Base-by-base conservation (phyloP, 2,797 vertebrate species). In the Oreortyx pictus region DNA sequence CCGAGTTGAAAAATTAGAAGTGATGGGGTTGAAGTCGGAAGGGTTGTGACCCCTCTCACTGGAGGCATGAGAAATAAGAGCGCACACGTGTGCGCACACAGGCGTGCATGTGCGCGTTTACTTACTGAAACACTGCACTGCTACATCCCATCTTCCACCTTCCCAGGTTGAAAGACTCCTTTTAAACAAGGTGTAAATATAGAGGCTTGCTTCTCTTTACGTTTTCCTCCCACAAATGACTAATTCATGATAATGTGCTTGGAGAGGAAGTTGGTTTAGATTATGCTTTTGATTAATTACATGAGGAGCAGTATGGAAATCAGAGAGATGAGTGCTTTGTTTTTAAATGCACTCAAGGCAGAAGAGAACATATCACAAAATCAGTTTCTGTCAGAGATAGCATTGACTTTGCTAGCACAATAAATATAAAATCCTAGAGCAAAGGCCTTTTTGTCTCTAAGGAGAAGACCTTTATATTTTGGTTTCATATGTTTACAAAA, bases 231-330 rank as follows among this genome's bases (percentile, higher is more conserved):
- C 74, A 52, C 3, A 33, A 84, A 68, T 80, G 73, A 44, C 76
- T 95, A 31, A 82, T 92, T 93, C 4, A 19, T 60, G 75, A 6
- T 88, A 91, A 89, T 46, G 52, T 8, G 22, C 76, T 93, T 93
- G 76, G 66, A 90, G 92, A 67, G 85, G 61, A 95, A 96, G 75
- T 82, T 4, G 1, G 33, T 92, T 72, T 94, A 82, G 94, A 83
- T 75, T 50, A 74, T 68, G 25, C 92, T 87, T 93, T 89, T 92
- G 78, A 91, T 96, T 95, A 94, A 95, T 96, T 94, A 72, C 41
- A 71, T 35, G 37, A 90, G 83, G 57, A 94, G 50, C 67, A 41
- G 41, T 81, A 83, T 96, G 73, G 89, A 81, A 87, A 92, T 92
- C 86, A 71, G 76, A 71, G 60, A 66, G 70, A 72, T 65, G 61